Evolutionary conservation across 2,113 vertebrate species (phyloP), one percentile per base, ranked within the genome.

Genomic region (Orientallactaga bullata): DNA sequence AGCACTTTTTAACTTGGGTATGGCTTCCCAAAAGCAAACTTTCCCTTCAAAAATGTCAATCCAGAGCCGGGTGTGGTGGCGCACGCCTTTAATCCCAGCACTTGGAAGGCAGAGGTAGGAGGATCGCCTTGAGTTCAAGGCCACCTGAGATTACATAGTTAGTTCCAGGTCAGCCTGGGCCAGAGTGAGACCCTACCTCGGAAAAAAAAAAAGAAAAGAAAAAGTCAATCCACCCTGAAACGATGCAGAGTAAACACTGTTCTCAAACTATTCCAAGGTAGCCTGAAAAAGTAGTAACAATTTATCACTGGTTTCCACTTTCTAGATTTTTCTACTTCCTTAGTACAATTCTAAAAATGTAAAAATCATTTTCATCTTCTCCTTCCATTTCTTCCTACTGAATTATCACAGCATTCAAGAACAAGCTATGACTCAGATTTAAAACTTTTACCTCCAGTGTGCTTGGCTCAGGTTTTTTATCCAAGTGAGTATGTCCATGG

Each of bases 391-490:
- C 69, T 85, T 85, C 79, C 60, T 71, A 39, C 15, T 78, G 8
- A 24, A 60, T 17, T 39, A 94, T 37, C 51, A 71, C 11, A 42
- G 16, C 28, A 30, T 72, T 72, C 63, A 61, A 35, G 24, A 5
- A 51, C 55, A 90, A 35, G 16, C 68, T 7, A 3, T 0, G 11
- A 35, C 55, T 51, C 26, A 93, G 15, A 73, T 83, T 80, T 47
- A 84, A 71, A 77, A 81, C 2, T 60, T 94, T 98, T 98, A 98
- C 98, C 98, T 98, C 98, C 84, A 97, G 92, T 95, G 97, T 98
- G 97, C 97, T 97, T 97, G 98, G 95, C 95, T 98, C 97, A 47
- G 96, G 94, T 95, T 98, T 98, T 98, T 98, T 98, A 97, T 97
- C 98, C 96, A 97, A 85, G 81, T 97, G 96, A 93, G n/a, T 94